phyloP scores from a whole-genome alignment of 2,113 vertebrate species.

The Xenus cinereus region DNA sequence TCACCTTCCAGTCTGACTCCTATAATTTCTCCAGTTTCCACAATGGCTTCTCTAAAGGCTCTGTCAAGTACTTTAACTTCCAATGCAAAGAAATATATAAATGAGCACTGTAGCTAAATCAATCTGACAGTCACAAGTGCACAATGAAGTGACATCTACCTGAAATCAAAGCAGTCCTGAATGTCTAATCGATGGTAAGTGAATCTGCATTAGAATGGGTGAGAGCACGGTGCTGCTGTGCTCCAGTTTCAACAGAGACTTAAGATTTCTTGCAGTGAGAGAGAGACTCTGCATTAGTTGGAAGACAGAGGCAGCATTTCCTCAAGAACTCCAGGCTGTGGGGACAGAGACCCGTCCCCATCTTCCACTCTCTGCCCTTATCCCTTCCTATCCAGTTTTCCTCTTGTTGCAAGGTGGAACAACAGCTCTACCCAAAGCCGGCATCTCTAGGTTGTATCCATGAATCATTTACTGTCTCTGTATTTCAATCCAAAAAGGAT shows the following conservation, averaged over 20 bases:
- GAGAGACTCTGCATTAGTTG: not conserved
- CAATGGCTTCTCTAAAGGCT: not conserved
- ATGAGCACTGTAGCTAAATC: not conserved
- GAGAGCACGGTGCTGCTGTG: not conserved
- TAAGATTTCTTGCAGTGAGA: not conserved
- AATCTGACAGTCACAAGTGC: not conserved
- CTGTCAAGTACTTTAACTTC: not conserved
- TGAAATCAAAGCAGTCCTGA: not conserved
- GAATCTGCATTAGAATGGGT: not conserved
- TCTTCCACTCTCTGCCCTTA: not conserved
- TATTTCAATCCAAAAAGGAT: not conserved
- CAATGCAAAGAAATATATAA: not conserved
- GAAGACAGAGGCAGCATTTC: not conserved
- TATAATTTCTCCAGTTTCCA: not conserved
- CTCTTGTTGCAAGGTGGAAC: not conserved
- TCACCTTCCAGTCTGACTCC: not conserved
- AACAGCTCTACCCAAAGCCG: not conserved
- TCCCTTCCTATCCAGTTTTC: not conserved
- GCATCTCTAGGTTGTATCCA: not conserved
- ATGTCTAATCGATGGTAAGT: not conserved
- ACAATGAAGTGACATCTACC: not conserved
- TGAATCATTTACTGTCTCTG: not conserved
- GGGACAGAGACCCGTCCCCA: not conserved
- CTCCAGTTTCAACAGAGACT: not conserved
- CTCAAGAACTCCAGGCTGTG: not conserved